Evolutionary conservation across 2,113 vertebrate species (phyloP).

Genomic region (Mastomys coucha): DNA sequence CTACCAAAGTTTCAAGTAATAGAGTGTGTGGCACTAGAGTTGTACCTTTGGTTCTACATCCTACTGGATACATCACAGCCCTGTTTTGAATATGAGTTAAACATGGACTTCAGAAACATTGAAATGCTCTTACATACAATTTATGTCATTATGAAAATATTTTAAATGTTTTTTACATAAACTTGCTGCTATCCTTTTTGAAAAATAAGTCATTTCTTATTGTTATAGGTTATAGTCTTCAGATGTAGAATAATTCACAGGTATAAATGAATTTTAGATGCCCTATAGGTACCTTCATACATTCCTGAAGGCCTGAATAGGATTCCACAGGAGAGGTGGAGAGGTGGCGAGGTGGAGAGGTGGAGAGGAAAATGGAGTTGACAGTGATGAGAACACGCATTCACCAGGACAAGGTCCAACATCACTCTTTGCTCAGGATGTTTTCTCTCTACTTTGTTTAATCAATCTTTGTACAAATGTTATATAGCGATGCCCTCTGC

Average conservation of each 20-base stretch:
- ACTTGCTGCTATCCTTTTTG: not conserved
- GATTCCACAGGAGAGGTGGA: too few relatives aligned
- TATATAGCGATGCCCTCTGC: conserved; percentile 70
- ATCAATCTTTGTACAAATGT: conserved; percentile 69
- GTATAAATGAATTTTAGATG: not conserved
- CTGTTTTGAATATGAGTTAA: not conserved
- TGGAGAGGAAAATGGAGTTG: not conserved
- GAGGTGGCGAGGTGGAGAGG: too few relatives aligned
- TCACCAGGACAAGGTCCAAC: not conserved
- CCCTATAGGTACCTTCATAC: not conserved
- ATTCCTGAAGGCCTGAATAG: not conserved
- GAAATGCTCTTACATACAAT: not conserved
- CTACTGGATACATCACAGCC: fast-evolving
- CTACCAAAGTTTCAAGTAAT: not conserved
- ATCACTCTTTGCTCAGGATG: not conserved
- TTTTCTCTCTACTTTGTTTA: conserved; percentile 64
- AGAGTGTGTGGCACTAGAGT: not conserved
- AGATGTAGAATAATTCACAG: not conserved
- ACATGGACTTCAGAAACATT: not conserved
- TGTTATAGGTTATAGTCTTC: not conserved
- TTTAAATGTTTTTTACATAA: not conserved
- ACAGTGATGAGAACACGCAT: not conserved
- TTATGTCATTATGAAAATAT: not conserved
- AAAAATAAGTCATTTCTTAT: not conserved
- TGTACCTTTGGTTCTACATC: not conserved